A percentile compares a stretch with the other conserved stretches of the same genome.
Conservation (phyloP, 1,140 invertebrate genomes). For the Laodelphax striatellus region DNA sequence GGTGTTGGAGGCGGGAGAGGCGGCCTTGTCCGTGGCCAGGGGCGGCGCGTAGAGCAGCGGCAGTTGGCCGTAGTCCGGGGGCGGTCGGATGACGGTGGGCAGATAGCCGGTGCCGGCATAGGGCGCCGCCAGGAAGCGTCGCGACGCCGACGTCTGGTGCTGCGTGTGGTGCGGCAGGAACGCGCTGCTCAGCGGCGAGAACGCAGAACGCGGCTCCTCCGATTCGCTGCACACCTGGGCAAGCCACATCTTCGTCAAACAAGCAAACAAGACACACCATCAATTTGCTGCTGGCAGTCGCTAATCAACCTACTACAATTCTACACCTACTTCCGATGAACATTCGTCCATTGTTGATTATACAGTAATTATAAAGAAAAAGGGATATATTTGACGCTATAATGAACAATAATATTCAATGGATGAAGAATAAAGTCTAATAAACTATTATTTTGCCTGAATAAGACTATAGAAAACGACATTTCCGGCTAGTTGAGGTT, state of each 20-base stretch:
- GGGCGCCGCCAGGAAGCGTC: constrained; percentile 62
- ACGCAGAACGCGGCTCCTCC: constrained; percentile 52
- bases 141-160: constrained; percentile 35
- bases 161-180: constrained; percentile 27
- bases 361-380: too few species aligned
- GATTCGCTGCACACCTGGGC: constrained; percentile 16
- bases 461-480: too few species aligned
- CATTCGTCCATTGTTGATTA: constrained; percentile 18
- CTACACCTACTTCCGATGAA: constrained; percentile 25
- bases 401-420: too few species aligned
- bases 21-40: constrained; percentile 30
- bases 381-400: too few species aligned
- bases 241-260: background rate
- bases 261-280: background rate
- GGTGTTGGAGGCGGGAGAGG: constrained; percentile 32
- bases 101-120: constrained; percentile 70
- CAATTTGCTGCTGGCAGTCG: too few species aligned
- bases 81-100: constrained; percentile 60
- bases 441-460: too few species aligned
- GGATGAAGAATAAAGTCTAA: too few species aligned
- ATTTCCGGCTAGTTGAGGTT: too few species aligned
- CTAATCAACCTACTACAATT: background rate
- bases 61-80: constrained; percentile 19
- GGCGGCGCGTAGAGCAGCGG: constrained; percentile 20
- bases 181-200: constrained; percentile 47